A percentile compares a stretch with the other conserved stretches of the same genome.
Evolutionary conservation across 2,113 vertebrate genomes (phyloP).

Genomic region (Sus scrofa): DNA sequence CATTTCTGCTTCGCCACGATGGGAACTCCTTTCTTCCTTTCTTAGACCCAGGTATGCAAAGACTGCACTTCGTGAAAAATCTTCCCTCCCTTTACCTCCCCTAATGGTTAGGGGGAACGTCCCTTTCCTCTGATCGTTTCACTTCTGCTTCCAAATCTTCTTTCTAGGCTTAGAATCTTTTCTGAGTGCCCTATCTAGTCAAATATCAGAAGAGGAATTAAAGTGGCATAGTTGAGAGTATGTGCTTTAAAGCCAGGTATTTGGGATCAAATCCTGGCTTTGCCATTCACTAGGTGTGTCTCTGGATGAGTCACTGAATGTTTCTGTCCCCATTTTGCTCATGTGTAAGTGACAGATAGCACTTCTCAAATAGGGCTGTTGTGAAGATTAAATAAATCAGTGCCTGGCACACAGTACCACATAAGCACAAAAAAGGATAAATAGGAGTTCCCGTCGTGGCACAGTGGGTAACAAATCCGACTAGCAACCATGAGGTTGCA

Average conservation of each 20-base stretch:
- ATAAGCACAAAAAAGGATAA: background rate
- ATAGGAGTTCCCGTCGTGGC: too few species aligned
- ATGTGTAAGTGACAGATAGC: background rate
- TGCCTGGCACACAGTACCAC: background rate
- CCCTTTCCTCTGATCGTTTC: background rate
- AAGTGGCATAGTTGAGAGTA: background rate
- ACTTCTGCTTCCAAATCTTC: slow-evolving; percentile 33
- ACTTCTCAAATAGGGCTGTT: background rate
- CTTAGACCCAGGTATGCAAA: background rate
- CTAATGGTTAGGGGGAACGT: background rate
- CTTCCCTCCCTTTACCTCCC: background rate
- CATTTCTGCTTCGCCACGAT: too few species aligned
- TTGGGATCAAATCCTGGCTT: background rate
- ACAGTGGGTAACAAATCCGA: too few species aligned
- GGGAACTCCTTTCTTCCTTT: too few species aligned
- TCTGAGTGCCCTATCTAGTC: background rate
- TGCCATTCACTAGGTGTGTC: background rate
- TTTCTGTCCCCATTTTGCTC: background rate
- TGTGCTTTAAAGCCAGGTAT: background rate
- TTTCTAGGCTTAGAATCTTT: background rate
- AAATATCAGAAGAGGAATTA: slow-evolving; percentile 19
- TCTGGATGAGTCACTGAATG: background rate
- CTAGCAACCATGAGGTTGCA: too few species aligned
- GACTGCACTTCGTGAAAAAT: background rate
- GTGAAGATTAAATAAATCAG: slow-evolving; percentile 24